phyloP scores from a whole-genome alignment of 2,113 vertebrate species.

The Cervus canadensis region DNA sequence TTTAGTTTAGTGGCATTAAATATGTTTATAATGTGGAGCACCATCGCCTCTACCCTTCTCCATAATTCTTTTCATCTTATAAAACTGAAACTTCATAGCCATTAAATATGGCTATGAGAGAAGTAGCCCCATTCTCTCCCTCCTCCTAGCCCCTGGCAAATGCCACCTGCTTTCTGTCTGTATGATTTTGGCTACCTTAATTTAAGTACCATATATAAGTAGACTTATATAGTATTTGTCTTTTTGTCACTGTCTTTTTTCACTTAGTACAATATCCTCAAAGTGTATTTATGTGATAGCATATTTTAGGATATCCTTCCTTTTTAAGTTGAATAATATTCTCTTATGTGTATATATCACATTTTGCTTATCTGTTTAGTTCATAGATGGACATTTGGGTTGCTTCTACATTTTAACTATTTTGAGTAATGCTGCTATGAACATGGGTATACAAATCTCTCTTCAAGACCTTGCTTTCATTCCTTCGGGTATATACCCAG shows the following conservation, averaged over 20 bases:
- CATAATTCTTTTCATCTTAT: not conserved
- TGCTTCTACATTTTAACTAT: not conserved
- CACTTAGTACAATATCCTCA: not conserved
- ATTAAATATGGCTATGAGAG: not conserved
- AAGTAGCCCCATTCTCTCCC: not conserved
- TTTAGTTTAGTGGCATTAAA: not conserved
- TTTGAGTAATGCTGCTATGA: not conserved
- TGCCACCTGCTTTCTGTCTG: not conserved
- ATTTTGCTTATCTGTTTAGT: not conserved
- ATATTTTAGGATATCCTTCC: not conserved
- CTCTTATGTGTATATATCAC: not conserved
- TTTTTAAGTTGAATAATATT: constrained; percentile 6
- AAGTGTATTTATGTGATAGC: not conserved
- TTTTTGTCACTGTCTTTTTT: not conserved
- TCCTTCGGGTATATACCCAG: not conserved
- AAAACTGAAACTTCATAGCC: not conserved
- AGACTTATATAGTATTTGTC: not conserved
- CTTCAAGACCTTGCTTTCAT: not conserved
- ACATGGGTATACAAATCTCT: not conserved
- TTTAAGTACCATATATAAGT: not conserved
- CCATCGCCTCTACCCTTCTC: not conserved
- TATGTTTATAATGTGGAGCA: not conserved
- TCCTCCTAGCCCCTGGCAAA: not conserved
- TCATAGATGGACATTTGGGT: not conserved
- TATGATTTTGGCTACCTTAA: not conserved